Percentiles rank a stretch among this genome's conserved stretches.
Evolutionary conservation across 2,888 invertebrate genomes (phyloP).

Genomic region (Drosophila colorata): DNA sequence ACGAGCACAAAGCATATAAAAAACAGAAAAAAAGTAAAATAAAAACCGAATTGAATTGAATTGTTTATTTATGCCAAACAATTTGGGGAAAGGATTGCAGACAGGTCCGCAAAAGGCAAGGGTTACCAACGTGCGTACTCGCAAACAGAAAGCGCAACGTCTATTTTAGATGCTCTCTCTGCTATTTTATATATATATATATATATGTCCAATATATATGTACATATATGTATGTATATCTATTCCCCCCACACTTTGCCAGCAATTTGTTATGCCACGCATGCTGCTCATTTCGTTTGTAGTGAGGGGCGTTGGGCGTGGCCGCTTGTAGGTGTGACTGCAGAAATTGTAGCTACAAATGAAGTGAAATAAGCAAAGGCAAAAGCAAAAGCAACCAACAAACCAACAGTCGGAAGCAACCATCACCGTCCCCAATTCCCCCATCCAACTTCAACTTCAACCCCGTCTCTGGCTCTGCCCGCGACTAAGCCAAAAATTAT

Average conservation of each 20-base stretch:
- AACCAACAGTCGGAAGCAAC: constrained; percentile 50
- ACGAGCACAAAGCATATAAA: constrained; percentile 12
- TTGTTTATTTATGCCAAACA: constrained; percentile 80
- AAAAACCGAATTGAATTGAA: constrained; percentile 71
- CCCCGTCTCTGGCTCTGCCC: background rate
- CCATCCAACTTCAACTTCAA: constrained; percentile 4
- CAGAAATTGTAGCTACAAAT: constrained; percentile 72
- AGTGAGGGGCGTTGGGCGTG: constrained; percentile 42
- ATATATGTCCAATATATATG: background rate
- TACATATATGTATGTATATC: background rate
- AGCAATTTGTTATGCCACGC: constrained; percentile 78
- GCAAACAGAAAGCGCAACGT: constrained; percentile 14
- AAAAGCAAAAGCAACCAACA: constrained; percentile 18
- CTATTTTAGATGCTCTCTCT: constrained; percentile 30
- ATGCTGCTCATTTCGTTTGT: constrained; percentile 65
- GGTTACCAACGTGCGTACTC: constrained; percentile 30
- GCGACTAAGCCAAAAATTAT: constrained; percentile 39
- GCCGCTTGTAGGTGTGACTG: constrained; percentile 68
- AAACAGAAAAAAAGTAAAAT: constrained; percentile 16
- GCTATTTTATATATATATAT: constrained; percentile 14
- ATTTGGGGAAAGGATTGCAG: constrained; percentile 60
- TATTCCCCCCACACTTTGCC: constrained; percentile 16
- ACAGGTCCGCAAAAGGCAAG: constrained; percentile 32
- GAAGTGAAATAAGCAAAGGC: constrained; percentile 59
- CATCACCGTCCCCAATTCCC: constrained; percentile 13